Evolutionary conservation across 2,888 invertebrate species (phyloP).

Genomic region (Bellardia pandia): DNA sequence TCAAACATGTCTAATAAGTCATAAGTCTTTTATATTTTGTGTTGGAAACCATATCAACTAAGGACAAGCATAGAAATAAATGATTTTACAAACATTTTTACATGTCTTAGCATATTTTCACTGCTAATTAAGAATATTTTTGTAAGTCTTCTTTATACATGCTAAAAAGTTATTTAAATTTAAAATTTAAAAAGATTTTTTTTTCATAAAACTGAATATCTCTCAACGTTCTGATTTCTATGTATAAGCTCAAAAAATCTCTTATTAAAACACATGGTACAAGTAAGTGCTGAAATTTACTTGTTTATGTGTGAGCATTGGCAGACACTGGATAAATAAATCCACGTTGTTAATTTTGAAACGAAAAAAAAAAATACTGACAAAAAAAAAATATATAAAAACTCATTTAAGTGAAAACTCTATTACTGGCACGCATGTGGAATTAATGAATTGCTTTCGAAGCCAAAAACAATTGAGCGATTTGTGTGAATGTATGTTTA

Average conservation of each 20-base stretch:
- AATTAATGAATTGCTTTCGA: constrained; percentile 53
- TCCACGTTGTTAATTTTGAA: neutral
- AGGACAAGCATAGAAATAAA: no score
- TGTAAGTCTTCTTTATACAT: no score
- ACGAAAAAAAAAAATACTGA: neutral
- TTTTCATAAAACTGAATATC: no score
- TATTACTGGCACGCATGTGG: constrained; percentile 41
- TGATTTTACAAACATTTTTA: no score
- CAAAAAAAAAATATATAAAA: neutral
- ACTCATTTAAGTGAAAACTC: neutral
- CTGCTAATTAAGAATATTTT: no score
- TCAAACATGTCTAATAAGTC: no score
- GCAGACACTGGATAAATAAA: neutral
- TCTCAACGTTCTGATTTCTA: neutral
- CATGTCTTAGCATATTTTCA: no score
- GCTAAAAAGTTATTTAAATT: no score
- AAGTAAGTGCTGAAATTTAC: neutral
- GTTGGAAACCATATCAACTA: no score
- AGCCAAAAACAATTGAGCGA: constrained; percentile 43
- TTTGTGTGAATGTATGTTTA: constrained; percentile 38
- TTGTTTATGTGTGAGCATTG: neutral
- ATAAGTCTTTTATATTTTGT: no score
- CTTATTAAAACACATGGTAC: neutral
- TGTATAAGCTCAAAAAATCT: neutral
- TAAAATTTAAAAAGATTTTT: no score